Evolutionary conservation across 2,113 vertebrate species (phyloP).

Genomic region (Pongo pygmaeus): DNA sequence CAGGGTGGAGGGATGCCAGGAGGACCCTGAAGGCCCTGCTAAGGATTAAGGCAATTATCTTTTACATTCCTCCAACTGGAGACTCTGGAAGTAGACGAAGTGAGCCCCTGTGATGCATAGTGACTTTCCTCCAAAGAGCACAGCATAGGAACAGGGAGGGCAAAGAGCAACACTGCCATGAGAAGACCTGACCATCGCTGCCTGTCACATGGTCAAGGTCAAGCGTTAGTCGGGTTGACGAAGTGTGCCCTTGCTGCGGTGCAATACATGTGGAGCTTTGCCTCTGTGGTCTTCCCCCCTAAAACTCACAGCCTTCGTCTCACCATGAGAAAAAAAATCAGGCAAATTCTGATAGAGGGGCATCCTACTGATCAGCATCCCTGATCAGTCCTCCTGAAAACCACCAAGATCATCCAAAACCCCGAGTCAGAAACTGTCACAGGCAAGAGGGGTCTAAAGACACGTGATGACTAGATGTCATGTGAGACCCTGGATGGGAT

Average conservation of each 20-base stretch:
- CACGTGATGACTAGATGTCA: background rate
- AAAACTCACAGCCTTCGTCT: background rate
- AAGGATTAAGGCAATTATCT: fast-evolving
- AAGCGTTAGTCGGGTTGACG: fast-evolving
- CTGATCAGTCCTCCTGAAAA: background rate
- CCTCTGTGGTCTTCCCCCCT: background rate
- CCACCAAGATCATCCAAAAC: background rate
- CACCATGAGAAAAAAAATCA: background rate
- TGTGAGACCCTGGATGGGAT: background rate
- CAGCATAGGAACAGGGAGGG: fast-evolving
- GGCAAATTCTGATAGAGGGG: background rate
- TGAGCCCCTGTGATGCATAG: fast-evolving
- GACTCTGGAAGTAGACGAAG: background rate
- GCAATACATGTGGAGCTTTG: background rate
- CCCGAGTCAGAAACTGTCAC: background rate
- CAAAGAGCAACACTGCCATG: fast-evolving
- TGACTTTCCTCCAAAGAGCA: background rate
- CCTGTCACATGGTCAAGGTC: background rate
- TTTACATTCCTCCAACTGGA: background rate
- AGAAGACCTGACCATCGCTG: background rate
- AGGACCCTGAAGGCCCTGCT: background rate
- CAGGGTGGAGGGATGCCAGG: fast-evolving
- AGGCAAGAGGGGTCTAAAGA: background rate
- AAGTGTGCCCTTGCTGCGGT: background rate
- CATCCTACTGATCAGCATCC: background rate